These are phyloP conservation scores for Epistrophe grossulariae DNA, from an alignment of 2,888 invertebrate genomes.

Conservation along the genomic window DNA sequence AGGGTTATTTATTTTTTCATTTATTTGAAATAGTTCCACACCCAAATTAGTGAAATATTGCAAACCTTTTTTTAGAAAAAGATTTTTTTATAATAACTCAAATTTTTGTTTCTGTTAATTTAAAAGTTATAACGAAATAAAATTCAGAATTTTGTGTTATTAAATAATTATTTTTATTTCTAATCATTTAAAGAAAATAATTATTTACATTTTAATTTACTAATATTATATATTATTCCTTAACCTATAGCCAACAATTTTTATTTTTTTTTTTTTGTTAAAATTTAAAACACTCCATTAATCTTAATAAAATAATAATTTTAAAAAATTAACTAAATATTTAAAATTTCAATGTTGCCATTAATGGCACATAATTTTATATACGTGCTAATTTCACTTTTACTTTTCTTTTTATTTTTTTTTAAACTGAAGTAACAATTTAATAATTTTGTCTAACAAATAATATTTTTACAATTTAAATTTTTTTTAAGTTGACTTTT, in stretches of 20 bases:
- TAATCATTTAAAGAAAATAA: constrained; percentile 68
- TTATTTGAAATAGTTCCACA: no score
- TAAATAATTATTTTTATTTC: constrained; percentile 71
- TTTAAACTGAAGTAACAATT: constrained; percentile 29
- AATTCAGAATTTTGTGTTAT: neutral
- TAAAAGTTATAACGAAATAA: neutral
- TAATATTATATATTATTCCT: constrained; percentile 10
- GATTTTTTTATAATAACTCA: no score
- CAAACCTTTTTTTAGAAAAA: no score
- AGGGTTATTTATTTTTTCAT: no score
- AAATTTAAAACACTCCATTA: constrained; percentile 40
- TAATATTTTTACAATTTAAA: neutral
- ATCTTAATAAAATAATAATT: constrained; percentile 36
- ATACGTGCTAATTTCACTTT: constrained; percentile 26
- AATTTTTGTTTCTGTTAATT: no score
- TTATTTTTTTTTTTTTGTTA: neutral
- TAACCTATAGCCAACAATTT: constrained; percentile 60
- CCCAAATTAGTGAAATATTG: no score
- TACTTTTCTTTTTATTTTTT: constrained; percentile 3
- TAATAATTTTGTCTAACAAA: constrained; percentile 23
- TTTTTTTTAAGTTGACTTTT: constrained; percentile 35
- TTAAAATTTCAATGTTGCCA: constrained; percentile 54
- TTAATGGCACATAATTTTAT: constrained; percentile 70
- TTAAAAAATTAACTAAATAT: constrained; percentile 24
- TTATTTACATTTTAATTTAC: constrained; percentile 66